Base-by-base conservation (phyloP, 2,888 invertebrate species). In the Xestia sexstrigata region DNA sequence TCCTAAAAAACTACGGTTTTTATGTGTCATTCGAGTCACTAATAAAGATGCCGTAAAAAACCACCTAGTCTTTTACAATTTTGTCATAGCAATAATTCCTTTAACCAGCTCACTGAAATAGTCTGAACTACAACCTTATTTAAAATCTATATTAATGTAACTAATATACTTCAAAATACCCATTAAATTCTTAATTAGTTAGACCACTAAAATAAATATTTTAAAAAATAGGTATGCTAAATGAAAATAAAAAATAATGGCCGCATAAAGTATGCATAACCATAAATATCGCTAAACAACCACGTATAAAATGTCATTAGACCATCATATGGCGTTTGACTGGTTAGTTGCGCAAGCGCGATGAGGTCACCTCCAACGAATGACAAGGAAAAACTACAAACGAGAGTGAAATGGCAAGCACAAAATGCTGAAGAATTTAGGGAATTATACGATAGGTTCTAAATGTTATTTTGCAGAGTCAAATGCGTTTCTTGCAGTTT, bases 301-400 rank as follows among this genome's bases (percentile, higher is more conserved):
- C 63, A 42, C 23, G 23, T 74, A 81, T 83, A 78, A 86, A 89
- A 86, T 88, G 84, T 81, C 81, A 82, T 86, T 83, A 86, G 85
- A 86, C 82, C 88, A 88, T 83, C 83, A 30, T 13, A 73, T 47
- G 75, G 60, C 26, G 68, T 76, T 70, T 23, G 60, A 80, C 79
- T 70, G 75, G 85, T 81, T 69, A 20, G 76, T 89, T 87, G 87
- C 89, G 89, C 85, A 88, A 89, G 63, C 79, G 78, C 72, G 75
- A 52, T 89, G 89, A 89, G 81, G 81, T 88, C 88, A 89, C 71
- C 78, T 55, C 52, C 45, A 72, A 66, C 42, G 42, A 8, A 63
- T n/a, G 78, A 83, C 71, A 72, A 74, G 82, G 76, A 84, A 82
- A 76, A 75, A 70, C 42, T 52, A 70, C 67, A 60, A 58, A 79